Conservation (phyloP, 1,140 invertebrate species). For the Philopotamus ludificatus region DNA sequence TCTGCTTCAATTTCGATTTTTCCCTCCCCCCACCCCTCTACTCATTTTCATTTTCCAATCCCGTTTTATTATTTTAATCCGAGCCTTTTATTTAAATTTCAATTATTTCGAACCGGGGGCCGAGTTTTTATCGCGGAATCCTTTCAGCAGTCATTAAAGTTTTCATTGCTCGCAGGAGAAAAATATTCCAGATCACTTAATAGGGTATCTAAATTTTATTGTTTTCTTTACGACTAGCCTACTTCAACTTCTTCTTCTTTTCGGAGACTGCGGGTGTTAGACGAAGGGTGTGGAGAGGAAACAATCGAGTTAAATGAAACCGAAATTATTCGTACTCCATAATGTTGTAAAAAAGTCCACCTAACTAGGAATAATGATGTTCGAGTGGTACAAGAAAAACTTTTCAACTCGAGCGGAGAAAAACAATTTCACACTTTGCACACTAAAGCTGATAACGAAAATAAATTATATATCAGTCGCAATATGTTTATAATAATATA, state of each 20-base stretch:
- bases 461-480: no score
- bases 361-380: constrained; percentile 3
- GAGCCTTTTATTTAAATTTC: constrained; percentile 30
- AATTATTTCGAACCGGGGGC: constrained; percentile 13
- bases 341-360: constrained; percentile 7
- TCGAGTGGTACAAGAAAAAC: no score
- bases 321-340: constrained; percentile 19
- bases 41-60: neutral
- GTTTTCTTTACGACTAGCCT: constrained; percentile 32
- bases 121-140: constrained; percentile 34
- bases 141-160: constrained; percentile 36
- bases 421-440: no score
- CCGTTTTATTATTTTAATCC: constrained; percentile 20
- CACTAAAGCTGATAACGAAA: no score
- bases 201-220: constrained; percentile 36
- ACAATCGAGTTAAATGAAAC: constrained; percentile 23
- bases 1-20: neutral
- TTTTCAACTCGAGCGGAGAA: no score
- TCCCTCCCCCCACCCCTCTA: neutral
- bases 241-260: neutral
- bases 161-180: constrained; percentile 34
- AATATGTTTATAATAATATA: no score
- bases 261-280: neutral
- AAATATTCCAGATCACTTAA: constrained; percentile 35
- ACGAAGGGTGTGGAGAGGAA: neutral